Evolutionary conservation across 2,797 vertebrate genomes (phyloP).

Genomic region (Poeciliopsis presidionis): DNA sequence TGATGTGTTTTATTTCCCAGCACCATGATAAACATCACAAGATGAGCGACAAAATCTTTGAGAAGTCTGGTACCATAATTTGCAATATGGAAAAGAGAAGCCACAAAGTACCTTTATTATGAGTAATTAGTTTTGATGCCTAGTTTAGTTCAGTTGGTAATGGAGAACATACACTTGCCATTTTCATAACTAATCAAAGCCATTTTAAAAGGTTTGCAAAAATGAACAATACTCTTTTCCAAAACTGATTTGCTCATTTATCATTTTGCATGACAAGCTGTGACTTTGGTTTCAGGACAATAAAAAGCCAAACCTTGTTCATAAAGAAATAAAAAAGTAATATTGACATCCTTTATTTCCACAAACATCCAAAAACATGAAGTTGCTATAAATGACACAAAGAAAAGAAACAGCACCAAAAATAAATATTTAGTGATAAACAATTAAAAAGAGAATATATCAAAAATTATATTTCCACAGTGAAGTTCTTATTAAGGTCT

Average conservation of each 20-base stretch:
- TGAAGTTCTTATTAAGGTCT: conserved; percentile 3
- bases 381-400: background rate
- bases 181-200: background rate
- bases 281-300: background rate
- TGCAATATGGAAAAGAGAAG: background rate
- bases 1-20: background rate
- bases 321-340: background rate
- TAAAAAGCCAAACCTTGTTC: background rate
- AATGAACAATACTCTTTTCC: too few species aligned
- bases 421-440: background rate
- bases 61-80: background rate
- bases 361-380: background rate
- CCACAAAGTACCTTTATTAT: background rate
- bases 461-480: conserved; percentile 5
- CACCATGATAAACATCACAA: background rate
- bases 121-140: background rate
- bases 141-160: background rate
- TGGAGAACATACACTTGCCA: background rate
- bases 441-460: background rate
- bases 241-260: background rate
- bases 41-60: background rate
- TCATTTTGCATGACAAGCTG: background rate
- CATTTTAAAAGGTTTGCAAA: too few species aligned
- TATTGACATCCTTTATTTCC: background rate
- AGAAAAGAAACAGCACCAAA: background rate